Evolutionary conservation across 2,888 invertebrate genomes (phyloP).

Genomic region (Tetramorium bicarinatum): DNA sequence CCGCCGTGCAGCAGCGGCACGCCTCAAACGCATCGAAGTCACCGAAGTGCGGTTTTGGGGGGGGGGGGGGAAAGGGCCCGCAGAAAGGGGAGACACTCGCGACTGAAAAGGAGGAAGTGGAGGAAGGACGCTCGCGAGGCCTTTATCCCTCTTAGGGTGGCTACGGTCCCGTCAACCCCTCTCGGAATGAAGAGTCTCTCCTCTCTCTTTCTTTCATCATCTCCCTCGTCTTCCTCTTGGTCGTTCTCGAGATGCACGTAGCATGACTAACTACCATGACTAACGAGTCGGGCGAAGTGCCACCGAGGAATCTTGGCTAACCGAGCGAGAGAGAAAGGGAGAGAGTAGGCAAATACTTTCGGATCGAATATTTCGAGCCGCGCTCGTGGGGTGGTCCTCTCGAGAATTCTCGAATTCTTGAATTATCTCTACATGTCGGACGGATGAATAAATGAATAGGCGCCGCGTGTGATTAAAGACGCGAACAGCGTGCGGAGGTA

Average conservation of each 20-base stretch:
- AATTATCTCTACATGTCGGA: constrained; percentile 6
- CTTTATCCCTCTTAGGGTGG: constrained; percentile 30
- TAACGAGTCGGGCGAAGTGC: constrained; percentile 84
- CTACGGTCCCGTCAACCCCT: constrained; percentile 9
- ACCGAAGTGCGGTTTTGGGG: constrained; percentile 37
- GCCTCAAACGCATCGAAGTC: constrained; percentile 70
- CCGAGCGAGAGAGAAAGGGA: constrained; percentile 68
- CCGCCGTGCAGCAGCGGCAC: constrained; percentile 62
- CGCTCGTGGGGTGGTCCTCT: constrained; percentile 47
- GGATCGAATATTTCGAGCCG: constrained; percentile 64
- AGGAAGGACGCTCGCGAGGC: constrained; percentile 31
- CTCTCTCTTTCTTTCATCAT: constrained; percentile 35
- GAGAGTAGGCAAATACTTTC: constrained; percentile 68
- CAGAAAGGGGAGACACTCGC: constrained; percentile 32
- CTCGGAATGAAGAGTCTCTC: constrained; percentile 30
- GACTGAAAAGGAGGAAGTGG: constrained; percentile 25
- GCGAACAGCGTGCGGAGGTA: background rate
- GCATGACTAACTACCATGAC: constrained; percentile 84
- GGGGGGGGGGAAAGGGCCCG: no score
- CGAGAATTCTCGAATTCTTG: background rate
- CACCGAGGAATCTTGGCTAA: constrained; percentile 80
- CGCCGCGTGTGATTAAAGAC: constrained; percentile 12
- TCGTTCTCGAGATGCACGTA: constrained; percentile 75
- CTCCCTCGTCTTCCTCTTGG: constrained; percentile 60
- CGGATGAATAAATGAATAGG: constrained; percentile 3